Percentiles rank a stretch among this genome's conserved stretches.
These are phyloP conservation scores for Lerista edwardsae DNA, from an alignment of 2,797 vertebrate genomes.

Conservation along the genomic window DNA sequence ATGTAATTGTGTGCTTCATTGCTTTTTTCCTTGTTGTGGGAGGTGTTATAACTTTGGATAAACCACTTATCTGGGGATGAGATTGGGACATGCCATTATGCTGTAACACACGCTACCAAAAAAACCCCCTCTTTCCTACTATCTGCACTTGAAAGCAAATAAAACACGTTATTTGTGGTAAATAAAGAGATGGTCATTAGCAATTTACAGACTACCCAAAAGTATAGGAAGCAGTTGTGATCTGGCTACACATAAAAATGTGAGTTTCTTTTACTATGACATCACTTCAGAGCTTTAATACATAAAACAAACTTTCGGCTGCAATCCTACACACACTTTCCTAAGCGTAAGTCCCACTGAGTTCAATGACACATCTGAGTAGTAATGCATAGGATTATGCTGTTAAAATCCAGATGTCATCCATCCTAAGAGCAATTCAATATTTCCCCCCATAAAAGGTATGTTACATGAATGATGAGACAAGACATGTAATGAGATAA, in stretches of 20 bases:
- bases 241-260: not conserved
- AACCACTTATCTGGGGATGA: constrained; percentile 57
- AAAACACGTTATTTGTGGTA: not conserved
- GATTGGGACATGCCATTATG: constrained; percentile 15
- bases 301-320: not conserved
- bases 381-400: not conserved
- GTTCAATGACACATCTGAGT: no score
- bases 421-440: not conserved
- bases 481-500: not conserved
- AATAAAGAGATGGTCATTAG: not conserved
- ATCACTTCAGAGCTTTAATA: not conserved
- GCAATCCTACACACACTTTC: no score
- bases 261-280: not conserved
- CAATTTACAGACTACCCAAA: not conserved
- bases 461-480: not conserved
- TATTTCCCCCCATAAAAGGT: not conserved
- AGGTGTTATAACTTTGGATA: constrained; percentile 63
- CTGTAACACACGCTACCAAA: constrained; percentile 15
- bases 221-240: rapidly evolving
- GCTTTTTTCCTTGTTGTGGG: constrained; percentile 70
- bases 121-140: not conserved
- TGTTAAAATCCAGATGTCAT: not conserved
- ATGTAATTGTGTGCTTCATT: constrained; percentile 77
- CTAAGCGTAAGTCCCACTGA: no score
- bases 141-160: not conserved